These are phyloP conservation scores for Tortrix viridana DNA, from an alignment of 2,888 invertebrate species.

Conservation along the genomic window DNA sequence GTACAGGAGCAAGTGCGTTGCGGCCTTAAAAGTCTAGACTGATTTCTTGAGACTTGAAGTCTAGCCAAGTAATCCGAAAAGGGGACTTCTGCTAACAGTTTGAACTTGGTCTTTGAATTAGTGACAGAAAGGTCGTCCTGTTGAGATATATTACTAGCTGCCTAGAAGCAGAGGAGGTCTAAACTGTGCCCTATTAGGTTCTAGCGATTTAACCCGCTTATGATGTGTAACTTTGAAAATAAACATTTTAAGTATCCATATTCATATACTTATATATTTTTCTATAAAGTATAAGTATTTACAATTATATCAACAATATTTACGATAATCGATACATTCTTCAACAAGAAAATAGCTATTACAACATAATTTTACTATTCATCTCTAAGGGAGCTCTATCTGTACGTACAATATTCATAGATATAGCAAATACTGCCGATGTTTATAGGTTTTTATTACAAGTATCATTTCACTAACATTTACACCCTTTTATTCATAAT, in stretches of 20 bases:
- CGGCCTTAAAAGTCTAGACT: too few relatives aligned
- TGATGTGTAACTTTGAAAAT: slow-evolving; percentile 6
- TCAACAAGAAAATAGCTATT: slow-evolving; percentile 42
- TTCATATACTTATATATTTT: slow-evolving; percentile 56
- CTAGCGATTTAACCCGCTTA: background rate
- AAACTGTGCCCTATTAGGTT: too few relatives aligned
- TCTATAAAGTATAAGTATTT: slow-evolving; percentile 67
- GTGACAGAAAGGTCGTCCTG: too few relatives aligned
- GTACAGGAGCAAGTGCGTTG: too few relatives aligned
- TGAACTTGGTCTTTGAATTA: too few relatives aligned
- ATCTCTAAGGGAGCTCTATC: slow-evolving; percentile 27
- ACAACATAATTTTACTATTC: slow-evolving; percentile 25
- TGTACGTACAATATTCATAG: slow-evolving; percentile 21
- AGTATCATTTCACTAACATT: slow-evolving; percentile 33
- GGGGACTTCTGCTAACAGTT: background rate
- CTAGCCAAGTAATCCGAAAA: too few relatives aligned
- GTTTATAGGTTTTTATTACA: slow-evolving; percentile 21
- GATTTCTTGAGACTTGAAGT: too few relatives aligned
- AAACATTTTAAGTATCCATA: slow-evolving; percentile 35
- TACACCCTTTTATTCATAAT: slow-evolving; percentile 24
- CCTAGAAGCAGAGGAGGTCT: background rate
- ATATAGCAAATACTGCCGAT: slow-evolving; percentile 20
- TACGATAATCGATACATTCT: slow-evolving; percentile 55
- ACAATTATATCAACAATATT: slow-evolving; percentile 74
- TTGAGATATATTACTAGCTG: too few relatives aligned